Evolutionary conservation across 2,888 invertebrate genomes (phyloP), one percentile per base, ranked within the genome.

Genomic region (Achlya flavicornis): DNA sequence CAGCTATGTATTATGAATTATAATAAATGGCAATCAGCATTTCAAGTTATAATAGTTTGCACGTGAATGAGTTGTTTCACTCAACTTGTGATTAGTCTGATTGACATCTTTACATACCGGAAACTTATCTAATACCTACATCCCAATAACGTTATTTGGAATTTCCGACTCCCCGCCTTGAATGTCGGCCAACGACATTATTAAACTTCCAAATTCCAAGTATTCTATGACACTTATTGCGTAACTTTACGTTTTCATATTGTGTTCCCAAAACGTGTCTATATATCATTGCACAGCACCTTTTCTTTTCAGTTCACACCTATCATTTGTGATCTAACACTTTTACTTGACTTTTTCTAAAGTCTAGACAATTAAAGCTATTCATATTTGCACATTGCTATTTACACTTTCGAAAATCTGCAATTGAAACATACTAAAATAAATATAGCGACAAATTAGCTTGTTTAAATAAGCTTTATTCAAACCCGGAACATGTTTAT

Each of bases 321-420:
- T 72, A 67, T 71, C 74, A 69, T 74, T 75, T 71, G 66, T 73
- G 61, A 63, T 63, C 66, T 75, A 63, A 78, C 76, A 87, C 88
- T 86, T 85, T 87, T 86, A 81, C 87, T 83, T 65, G 70, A 73
- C 78, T 78, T 80, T 83, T 81, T 73, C 73, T 74, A 67, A 71
- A 78, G 83, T 84, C 83, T 86, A 86, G 84, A 87, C 86, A 81
- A 83, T 60, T 78, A 77, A 82, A 79, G 74, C 74, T 74, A 74
- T 76, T 81, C 81, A 81, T 88, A 85, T 90, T 90, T 89, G 81
- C 87, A 80, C 78, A 77, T 76, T 80, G 74, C 74, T 92, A 83
- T 92, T 92, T 91, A 87, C 80, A 91, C 93, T 93, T 92, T 93
- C 91, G 75, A 88, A 90, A 84, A 85, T 90, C 83, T 85, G 86